Evolutionary conservation across 2,797 vertebrate genomes (phyloP).

Genomic region (Nyctalus aviator): DNA sequence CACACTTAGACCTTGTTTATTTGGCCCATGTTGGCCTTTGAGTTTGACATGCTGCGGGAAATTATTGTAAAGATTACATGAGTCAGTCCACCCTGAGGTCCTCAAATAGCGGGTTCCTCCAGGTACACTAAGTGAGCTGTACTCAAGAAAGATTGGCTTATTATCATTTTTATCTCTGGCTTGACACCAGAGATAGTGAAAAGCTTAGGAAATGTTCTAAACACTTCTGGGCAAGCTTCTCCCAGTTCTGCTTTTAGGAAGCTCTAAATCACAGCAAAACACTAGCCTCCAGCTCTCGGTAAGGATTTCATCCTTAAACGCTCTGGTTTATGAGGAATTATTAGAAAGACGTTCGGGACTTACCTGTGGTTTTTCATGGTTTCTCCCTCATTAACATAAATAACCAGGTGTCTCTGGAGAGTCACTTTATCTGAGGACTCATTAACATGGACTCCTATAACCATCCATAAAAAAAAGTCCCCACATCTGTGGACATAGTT

Average conservation of each 20-base stretch:
- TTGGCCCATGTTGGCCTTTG: no score
- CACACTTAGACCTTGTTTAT: no score
- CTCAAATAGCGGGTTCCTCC: neutral
- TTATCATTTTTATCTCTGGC: neutral
- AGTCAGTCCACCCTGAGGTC: neutral
- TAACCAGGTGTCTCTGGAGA: neutral
- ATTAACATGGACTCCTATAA: neutral
- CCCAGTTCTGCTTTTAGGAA: neutral
- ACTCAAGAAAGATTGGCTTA: neutral
- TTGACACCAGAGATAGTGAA: neutral
- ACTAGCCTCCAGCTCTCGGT: neutral
- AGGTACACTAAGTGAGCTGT: neutral
- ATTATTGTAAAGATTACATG: neutral
- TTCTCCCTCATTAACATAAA: conserved; percentile 10
- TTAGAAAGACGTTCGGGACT: neutral
- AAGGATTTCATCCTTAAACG: neutral
- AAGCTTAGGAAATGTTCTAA: neutral
- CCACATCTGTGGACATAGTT: neutral
- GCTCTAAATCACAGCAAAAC: neutral
- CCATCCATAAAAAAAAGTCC: neutral
- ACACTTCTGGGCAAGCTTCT: neutral
- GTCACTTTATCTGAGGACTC: neutral
- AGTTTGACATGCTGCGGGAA: neutral
- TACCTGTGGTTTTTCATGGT: neutral
- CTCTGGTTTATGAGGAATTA: neutral